Base-by-base conservation (phyloP, 2,113 vertebrate genomes). In the Otus sunia region DNA sequence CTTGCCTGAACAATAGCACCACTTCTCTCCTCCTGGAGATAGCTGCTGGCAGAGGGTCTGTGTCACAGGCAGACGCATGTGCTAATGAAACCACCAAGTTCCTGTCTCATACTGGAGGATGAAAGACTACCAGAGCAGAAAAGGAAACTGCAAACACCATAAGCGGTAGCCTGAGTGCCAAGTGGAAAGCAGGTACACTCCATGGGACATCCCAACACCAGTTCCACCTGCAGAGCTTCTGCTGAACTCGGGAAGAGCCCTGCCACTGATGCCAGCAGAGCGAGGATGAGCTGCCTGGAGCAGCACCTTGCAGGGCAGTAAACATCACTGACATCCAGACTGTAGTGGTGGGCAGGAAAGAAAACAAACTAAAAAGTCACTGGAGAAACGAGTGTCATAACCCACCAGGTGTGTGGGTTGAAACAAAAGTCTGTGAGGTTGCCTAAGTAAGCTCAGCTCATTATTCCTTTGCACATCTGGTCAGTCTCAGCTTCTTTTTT, bases 111-210 rank as follows among this genome's bases (percentile, higher is more conserved):
- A 1, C 22, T 27, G 45, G 68, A 56, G 45, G 47, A 26, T 25
- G 59, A 43, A 64, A 64, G 74, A 19, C 23, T 1, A 23, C 8
- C 82, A 43, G 50, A 58, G 63, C 39, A 73, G 55, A 30, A 78
- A 18, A 78, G 49, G 47, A 22, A 84, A 78, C 12, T 37, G 82
- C 78, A 39, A 60, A 37, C 34, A 32, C 53, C 2, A 0, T 3
- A 13, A 58, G 22, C 4, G 9, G 66, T 7, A 73, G 59, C 43
- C 58, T 59, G 43, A 79, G 37, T 21, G 27, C 55, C 88, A 80
- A 60, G 68, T 5, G 8, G n/a, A n/a, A n/a, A n/a, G 15, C 56
- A 64, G 3, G 11, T 5, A 10, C 0, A 1, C 36, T 60, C n/a
- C 66, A 26, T 0, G 2, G 56, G 76, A 45, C 13, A 5, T 3